Evolutionary conservation across 2,888 invertebrate species (phyloP).

Genomic region (Agrochola circellaris): DNA sequence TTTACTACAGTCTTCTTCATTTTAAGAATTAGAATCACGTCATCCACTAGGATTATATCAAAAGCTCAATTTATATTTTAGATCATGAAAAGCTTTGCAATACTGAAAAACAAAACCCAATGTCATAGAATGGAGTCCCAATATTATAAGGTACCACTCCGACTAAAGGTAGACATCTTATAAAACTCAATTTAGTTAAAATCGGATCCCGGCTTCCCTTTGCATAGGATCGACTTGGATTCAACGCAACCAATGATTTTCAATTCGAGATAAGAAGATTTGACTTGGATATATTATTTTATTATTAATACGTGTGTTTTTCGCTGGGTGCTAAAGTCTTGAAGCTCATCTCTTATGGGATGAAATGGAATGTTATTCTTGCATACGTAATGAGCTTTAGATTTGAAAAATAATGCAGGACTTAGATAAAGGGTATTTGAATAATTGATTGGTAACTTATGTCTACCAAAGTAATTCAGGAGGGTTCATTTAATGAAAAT

Average conservation of each 20-base stretch:
- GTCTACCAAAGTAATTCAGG: background rate
- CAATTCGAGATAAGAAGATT: constrained; percentile 85
- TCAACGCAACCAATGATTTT: constrained; percentile 80
- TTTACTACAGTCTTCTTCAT: background rate
- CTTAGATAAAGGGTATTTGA: background rate
- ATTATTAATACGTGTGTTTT: constrained; percentile 72
- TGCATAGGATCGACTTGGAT: constrained; percentile 73
- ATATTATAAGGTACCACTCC: constrained; percentile 67
- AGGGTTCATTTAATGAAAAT: background rate
- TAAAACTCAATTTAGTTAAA: constrained; percentile 84
- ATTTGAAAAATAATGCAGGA: background rate
- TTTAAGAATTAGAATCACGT: background rate
- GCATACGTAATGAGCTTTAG: constrained; percentile 7
- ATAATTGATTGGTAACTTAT: background rate
- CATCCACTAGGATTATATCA: background rate
- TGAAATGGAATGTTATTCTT: background rate
- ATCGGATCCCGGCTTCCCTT: constrained; percentile 79
- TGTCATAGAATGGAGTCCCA: constrained; percentile 48
- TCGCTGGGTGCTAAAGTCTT: constrained; percentile 26
- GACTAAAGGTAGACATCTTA: constrained; percentile 73
- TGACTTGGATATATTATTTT: constrained; percentile 74
- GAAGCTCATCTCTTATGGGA: background rate
- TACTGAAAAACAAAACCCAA: constrained; percentile 34
- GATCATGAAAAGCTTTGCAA: background rate
- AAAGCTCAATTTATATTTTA: background rate